Conservation (phyloP, 2,113 vertebrate species). For the Trinectes maculatus region DNA sequence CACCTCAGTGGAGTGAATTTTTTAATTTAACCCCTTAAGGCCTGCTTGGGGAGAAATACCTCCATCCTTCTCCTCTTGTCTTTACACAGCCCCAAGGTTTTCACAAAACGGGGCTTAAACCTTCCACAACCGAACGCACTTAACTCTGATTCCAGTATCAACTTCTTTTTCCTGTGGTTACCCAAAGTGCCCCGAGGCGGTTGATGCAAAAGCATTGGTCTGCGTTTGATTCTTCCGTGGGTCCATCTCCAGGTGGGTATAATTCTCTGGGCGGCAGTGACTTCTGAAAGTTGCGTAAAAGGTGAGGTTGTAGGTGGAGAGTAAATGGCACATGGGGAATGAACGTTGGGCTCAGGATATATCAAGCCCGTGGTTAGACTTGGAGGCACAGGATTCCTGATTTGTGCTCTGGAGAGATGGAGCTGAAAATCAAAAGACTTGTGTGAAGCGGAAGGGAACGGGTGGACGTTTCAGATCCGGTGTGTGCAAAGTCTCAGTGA, state of each 20-base stretch:
- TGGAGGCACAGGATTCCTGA: conserved; percentile 12
- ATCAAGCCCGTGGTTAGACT: conserved; percentile 31
- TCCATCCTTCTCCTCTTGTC: conserved; percentile 41
- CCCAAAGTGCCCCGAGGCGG: conserved; percentile 40
- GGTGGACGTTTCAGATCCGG: conserved; percentile 28
- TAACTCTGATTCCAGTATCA: conserved; percentile 49
- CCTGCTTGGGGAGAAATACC: conserved; percentile 36
- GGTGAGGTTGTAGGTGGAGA: conserved; percentile 49
- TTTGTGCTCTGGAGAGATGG: conserved; percentile 43
- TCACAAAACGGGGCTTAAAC: conserved; percentile 53
- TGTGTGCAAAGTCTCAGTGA: background rate
- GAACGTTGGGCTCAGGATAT: conserved; percentile 37
- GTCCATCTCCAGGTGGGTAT: conserved; percentile 52
- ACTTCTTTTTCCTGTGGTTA: conserved; percentile 34
- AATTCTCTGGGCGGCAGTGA: conserved; percentile 52
- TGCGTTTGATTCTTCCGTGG: conserved; percentile 53
- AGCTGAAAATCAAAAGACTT: conserved; percentile 35
- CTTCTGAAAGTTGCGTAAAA: conserved; percentile 58
- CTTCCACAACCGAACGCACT: conserved; percentile 45
- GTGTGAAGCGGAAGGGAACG: conserved; percentile 14
- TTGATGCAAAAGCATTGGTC: conserved; percentile 47
- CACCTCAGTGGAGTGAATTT: conserved; percentile 38
- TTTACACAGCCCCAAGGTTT: conserved; percentile 54
- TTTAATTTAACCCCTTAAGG: conserved; percentile 65
- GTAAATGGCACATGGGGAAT: conserved; percentile 45